Evolutionary conservation across 2,113 vertebrate genomes (phyloP), one percentile per base, ranked within the genome.

Genomic region (Bombycilla garrulus): DNA sequence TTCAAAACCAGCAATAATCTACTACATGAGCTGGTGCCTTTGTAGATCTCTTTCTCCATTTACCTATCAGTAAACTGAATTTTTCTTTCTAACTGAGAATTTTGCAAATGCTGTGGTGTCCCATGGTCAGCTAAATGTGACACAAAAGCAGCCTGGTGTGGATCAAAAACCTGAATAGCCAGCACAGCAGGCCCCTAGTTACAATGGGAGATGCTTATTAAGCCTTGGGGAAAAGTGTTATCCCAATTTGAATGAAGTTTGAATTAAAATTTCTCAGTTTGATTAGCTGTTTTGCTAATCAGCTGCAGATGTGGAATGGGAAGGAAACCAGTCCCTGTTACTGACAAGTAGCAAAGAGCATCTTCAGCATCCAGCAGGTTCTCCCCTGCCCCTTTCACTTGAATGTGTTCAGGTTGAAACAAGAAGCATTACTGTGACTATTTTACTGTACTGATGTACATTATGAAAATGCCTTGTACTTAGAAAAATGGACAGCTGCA

Each of bases 261-360:
- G 28, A 31, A 54, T 90, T 62, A 8, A 77, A 70, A 95, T 94
- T 81, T 90, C 83, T 93, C 86, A 80, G 62, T 97, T 96, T 95
- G 92, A 91, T 97, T 92, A 88, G 72, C 65, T 86, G 60, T 72
- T 95, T 90, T 86, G 48, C 71, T 92, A 53, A 94, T 95, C 64
- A 67, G 73, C 86, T 88, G 60, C 86, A 88, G 86, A 84, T 91
- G 47, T 81, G 54, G 57, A 76, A 84, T 16, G 36, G 66, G 91
- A 70, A 90, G 64, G 56, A 84, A 79, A 81, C 57, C 69, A 54
- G 53, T 56, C 28, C 48, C 66, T 84, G 33, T 81, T 76, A 56
- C 33, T 5, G 3, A 47, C 36, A 36, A 40, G 74, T 82, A 70
- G 13, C 61, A 88, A 66, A 91, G 47, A 29, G 10, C 3, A 2